phyloP scores from a whole-genome alignment of 1,140 invertebrate genomes.

The Orussus abietinus region DNA sequence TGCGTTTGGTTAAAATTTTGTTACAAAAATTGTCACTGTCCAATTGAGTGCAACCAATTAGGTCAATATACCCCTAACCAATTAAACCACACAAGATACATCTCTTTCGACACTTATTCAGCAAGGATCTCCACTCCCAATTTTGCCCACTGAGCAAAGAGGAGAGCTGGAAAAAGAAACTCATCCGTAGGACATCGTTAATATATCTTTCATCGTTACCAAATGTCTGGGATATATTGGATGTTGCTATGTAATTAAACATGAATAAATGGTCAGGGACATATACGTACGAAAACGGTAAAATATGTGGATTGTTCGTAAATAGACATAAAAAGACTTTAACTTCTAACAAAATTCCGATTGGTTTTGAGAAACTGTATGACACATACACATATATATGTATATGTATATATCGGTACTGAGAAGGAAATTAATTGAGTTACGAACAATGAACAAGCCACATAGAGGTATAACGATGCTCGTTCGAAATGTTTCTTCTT shows the following conservation, averaged over 20 bases:
- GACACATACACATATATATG: too few relatives aligned
- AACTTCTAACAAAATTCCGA: too few relatives aligned
- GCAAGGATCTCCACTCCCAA: conserved; percentile 58
- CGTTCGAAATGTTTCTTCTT: conserved; percentile 35
- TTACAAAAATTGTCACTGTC: conserved; percentile 53
- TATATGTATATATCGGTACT: too few relatives aligned
- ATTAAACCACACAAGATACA: conserved; percentile 36
- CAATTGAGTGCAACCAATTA: conserved; percentile 46
- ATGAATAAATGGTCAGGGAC: conserved; percentile 49
- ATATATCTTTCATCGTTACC: conserved; percentile 27
- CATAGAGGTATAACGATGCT: conserved; percentile 34
- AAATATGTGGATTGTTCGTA: conserved; percentile 42
- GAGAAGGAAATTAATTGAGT: too few relatives aligned
- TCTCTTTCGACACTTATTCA: conserved; percentile 23
- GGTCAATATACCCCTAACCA: conserved; percentile 48
- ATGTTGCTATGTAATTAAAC: conserved; percentile 29
- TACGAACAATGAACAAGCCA: conserved; percentile 42
- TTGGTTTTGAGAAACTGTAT: too few relatives aligned
- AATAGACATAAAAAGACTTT: conserved; percentile 2
- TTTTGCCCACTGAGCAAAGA: conserved; percentile 77
- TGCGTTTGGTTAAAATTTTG: conserved; percentile 44
- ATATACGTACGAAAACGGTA: conserved; percentile 32
- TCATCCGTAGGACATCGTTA: conserved; percentile 51
- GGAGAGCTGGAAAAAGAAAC: conserved; percentile 76
- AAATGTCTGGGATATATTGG: conserved; percentile 15